Evolutionary conservation across 1,140 invertebrate genomes (phyloP).

Genomic region (Vanessa atalanta): DNA sequence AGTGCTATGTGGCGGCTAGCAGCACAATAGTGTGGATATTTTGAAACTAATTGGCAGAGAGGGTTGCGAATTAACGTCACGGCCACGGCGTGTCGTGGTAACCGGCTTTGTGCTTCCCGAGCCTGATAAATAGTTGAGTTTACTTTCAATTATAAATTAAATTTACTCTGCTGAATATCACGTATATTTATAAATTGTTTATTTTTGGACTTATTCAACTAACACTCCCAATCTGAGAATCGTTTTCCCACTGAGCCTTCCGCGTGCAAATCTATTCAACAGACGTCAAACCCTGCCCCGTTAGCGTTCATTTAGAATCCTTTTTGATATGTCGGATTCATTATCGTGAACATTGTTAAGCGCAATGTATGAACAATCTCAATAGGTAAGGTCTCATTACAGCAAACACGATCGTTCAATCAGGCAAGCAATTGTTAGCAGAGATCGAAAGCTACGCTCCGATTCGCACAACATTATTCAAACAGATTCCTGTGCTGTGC

Average conservation of each 20-base stretch:
- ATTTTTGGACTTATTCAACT: neutral
- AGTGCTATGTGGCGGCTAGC: conserved; percentile 64
- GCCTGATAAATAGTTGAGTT: conserved; percentile 59
- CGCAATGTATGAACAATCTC: conserved; percentile 56
- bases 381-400: conserved; percentile 57
- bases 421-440: conserved; percentile 57
- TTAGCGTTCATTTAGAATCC: conserved; percentile 47
- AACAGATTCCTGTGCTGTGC: conserved; percentile 49
- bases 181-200: neutral
- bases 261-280: conserved; percentile 41
- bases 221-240: neutral
- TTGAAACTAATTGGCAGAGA: conserved; percentile 80
- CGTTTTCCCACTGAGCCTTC: conserved; percentile 1
- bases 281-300: conserved; percentile 43
- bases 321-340: conserved; percentile 56
- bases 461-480: conserved; percentile 70
- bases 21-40: conserved; percentile 78
- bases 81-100: conserved; percentile 58
- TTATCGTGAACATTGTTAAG: conserved; percentile 59
- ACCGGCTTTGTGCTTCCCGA: conserved; percentile 62
- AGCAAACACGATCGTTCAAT: conserved; percentile 58
- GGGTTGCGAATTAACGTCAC: conserved; percentile 79
- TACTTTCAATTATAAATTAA: conserved; percentile 41
- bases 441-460: conserved; percentile 63
- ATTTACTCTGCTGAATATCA: conserved; percentile 20